phyloP scores from a whole-genome alignment of 2,797 vertebrate species.

The Gila robusta region DNA sequence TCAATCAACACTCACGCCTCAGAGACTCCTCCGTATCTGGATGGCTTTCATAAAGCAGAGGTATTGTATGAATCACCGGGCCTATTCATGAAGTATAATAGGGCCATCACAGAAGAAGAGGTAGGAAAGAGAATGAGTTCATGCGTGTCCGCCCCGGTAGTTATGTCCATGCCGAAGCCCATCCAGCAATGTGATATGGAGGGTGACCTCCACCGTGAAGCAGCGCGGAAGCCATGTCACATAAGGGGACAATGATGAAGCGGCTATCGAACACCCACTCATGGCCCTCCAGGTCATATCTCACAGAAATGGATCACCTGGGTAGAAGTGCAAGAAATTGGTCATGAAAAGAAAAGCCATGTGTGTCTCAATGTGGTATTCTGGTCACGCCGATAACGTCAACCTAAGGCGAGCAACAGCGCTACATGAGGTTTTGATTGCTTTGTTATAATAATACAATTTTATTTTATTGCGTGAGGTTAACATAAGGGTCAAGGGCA shows the following conservation, averaged over 20 bases:
- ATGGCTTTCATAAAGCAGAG: slow-evolving; percentile 20
- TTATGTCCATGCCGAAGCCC: slow-evolving; percentile 25
- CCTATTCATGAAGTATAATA: slow-evolving; percentile 52
- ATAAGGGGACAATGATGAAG: slow-evolving; percentile 42
- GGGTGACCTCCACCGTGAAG: slow-evolving; percentile 35
- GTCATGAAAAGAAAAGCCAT: slow-evolving; percentile 9
- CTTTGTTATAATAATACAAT: slow-evolving; percentile 11
- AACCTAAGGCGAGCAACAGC: background rate
- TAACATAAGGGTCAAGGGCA: background rate
- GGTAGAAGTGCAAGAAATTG: slow-evolving; percentile 6
- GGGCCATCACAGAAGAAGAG: slow-evolving; percentile 46
- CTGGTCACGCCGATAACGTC: slow-evolving; percentile 21
- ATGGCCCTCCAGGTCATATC: slow-evolving; percentile 26
- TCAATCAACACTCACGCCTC: slow-evolving; percentile 12
- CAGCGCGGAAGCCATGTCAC: slow-evolving; percentile 12
- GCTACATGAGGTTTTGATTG: slow-evolving; percentile 7
- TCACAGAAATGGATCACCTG: slow-evolving; percentile 24
- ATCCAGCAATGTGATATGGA: slow-evolving; percentile 28
- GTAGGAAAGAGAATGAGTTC: slow-evolving; percentile 36
- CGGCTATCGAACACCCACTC: slow-evolving; percentile 46
- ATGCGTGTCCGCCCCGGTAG: slow-evolving; percentile 22
- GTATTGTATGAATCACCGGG: slow-evolving; percentile 34
- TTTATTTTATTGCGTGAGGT: slow-evolving; percentile 13
- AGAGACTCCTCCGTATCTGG: slow-evolving; percentile 32
- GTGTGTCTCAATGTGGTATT: slow-evolving; percentile 8